Evolutionary conservation across 2,797 vertebrate genomes (phyloP), one percentile per base, ranked within the genome.

Genomic region (Esox masquinongy): DNA sequence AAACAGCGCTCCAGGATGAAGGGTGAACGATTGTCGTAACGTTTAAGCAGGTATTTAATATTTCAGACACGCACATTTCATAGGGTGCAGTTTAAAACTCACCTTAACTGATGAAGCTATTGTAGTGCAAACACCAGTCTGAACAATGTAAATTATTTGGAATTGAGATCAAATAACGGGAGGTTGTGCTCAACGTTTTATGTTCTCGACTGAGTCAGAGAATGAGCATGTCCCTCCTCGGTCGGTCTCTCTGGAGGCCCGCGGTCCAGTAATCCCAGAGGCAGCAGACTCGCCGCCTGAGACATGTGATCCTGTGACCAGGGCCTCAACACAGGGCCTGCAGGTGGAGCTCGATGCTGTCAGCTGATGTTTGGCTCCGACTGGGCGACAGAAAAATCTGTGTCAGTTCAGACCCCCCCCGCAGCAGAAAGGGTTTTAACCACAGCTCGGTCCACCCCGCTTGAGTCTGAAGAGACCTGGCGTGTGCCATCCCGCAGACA

Each of bases 341-440:
- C 77, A 24, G 85, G 84, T 83, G 83, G 85, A 72, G 68, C 79
- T 77, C 84, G 83, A 87, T 86, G 84, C 83, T 88, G 83, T 87
- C 83, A 86, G 79, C 59, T n/a, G 59, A 1, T n/a, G 68, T 85
- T 85, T 85, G 78, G 78, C 81, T 85, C 22, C 84, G 73, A 63
- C 79, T 66, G 74, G 77, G 83, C 71, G 70, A 83, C 39, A 80
- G 74, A 80, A 77, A 79, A 85, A 82, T 83, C 34, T 59, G 79
- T 84, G 80, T 88, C 79, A 70, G 80, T 84, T 84, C 80, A 47
- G 80, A 79, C 79, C 82, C 74, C 78, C 53, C 8, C 72, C 50
- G n/a, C 72, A 76, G 24, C 0, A 70, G 47, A n/a, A 80, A 84
- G 43, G 76, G 78, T 77, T 80, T 77, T 68, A 34, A 5, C 16